Conservation (phyloP, 2,113 vertebrate genomes). For the Ancistrus triradiatus region DNA sequence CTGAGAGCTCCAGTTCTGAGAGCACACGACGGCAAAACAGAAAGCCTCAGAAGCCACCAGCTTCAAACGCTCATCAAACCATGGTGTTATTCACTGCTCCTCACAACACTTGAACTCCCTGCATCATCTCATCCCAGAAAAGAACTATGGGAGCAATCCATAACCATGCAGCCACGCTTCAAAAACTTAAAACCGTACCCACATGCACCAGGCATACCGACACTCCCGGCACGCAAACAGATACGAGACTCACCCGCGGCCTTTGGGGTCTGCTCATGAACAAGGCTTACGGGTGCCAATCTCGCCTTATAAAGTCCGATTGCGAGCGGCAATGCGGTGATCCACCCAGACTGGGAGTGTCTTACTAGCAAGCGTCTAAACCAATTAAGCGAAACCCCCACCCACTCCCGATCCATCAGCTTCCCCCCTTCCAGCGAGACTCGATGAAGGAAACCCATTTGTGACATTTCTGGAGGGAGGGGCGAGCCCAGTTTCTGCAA, state of each 20-base stretch:
- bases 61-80: no score
- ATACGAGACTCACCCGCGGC: slow-evolving; percentile 77
- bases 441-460: slow-evolving; percentile 81
- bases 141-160: not conserved
- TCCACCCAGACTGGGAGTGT: slow-evolving; percentile 85
- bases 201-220: slow-evolving; percentile 6
- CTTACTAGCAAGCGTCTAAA: slow-evolving; percentile 70
- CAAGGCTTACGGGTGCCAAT: slow-evolving; percentile 50
- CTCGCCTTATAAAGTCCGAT: slow-evolving; percentile 67
- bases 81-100: no score
- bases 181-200: not conserved
- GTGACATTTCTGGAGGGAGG: slow-evolving; percentile 71
- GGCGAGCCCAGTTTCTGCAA: slow-evolving; percentile 67
- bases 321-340: slow-evolving; percentile 49
- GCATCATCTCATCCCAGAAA: not conserved
- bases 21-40: no score
- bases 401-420: slow-evolving; percentile 50
- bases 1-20: no score
- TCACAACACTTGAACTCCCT: no score
- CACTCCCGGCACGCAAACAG: not conserved
- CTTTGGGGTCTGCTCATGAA: slow-evolving; percentile 72
- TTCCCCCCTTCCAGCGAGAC: slow-evolving; percentile 57
- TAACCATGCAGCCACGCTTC: not conserved
- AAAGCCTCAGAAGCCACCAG: no score
- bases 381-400: slow-evolving; percentile 67